phyloP scores from a whole-genome alignment of 2,113 vertebrate species.

The Clinocottus analis region DNA sequence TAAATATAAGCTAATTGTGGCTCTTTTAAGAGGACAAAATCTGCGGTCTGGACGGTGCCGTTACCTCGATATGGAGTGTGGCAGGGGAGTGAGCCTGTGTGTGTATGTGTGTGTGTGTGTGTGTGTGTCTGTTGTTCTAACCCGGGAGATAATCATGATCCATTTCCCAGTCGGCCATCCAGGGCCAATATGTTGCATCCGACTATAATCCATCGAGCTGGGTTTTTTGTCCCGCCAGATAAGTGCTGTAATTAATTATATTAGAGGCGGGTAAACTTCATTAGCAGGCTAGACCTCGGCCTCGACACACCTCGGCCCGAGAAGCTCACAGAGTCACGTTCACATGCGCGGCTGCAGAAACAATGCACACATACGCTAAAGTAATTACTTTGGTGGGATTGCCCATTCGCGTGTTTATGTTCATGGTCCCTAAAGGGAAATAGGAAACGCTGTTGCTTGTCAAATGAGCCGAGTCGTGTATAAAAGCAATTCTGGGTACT shows the following conservation, averaged over 20 bases:
- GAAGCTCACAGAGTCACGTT: conserved; percentile 9
- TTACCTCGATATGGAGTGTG: neutral
- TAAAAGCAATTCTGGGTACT: neutral
- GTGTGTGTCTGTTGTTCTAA: conserved; percentile 61
- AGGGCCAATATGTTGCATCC: conserved; percentile 66
- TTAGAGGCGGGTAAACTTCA: conserved; percentile 61
- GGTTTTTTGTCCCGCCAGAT: conserved; percentile 71
- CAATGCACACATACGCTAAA: neutral
- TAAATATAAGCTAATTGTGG: neutral
- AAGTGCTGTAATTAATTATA: conserved; percentile 75
- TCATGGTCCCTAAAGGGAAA: neutral
- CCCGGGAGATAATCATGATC: conserved; percentile 72
- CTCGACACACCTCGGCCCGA: conserved; percentile 35
- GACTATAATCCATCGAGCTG: conserved; percentile 73
- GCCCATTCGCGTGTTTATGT: neutral
- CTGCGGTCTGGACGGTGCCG: neutral
- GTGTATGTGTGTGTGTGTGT: neutral
- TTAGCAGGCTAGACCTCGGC: conserved; percentile 38
- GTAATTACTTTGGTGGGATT: conserved; percentile 15
- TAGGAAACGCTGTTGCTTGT: neutral
- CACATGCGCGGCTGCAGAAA: neutral
- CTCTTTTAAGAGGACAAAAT: neutral
- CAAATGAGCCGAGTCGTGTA: neutral
- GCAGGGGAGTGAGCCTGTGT: conserved; percentile 11
- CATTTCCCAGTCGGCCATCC: conserved; percentile 69